Percentiles rank a stretch among this genome's conserved stretches.
Evolutionary conservation across 2,113 vertebrate species (phyloP).

Genomic region (Psophia crepitans): DNA sequence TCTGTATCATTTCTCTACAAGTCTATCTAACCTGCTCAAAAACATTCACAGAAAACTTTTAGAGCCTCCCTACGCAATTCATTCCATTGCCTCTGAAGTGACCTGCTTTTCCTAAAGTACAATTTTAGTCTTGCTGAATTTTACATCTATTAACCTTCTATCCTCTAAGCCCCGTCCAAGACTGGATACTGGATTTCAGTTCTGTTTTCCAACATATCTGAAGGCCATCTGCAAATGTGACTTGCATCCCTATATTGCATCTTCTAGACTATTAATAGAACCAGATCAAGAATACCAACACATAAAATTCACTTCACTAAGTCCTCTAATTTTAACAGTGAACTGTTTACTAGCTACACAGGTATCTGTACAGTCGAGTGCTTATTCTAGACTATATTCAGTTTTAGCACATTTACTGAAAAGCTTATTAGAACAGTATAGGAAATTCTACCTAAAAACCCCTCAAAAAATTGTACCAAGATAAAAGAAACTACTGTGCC

Average conservation of each 20-base stretch:
- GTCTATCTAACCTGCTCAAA: background rate
- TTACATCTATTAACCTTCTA: background rate
- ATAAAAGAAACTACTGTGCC: background rate
- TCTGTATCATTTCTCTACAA: background rate
- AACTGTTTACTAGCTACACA: background rate
- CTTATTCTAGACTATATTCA: background rate
- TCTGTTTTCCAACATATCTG: background rate
- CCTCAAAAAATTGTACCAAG: background rate
- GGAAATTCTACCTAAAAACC: background rate
- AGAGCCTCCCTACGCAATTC: background rate
- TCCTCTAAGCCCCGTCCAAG: background rate
- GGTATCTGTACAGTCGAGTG: background rate
- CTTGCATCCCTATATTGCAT: background rate
- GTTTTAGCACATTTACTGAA: background rate
- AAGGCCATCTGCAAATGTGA: background rate
- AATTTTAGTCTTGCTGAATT: background rate
- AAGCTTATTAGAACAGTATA: background rate
- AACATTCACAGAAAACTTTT: background rate
- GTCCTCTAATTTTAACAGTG: background rate
- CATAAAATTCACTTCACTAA: background rate
- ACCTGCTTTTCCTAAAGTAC: background rate
- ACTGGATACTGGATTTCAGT: background rate
- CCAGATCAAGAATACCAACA: background rate
- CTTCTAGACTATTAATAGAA: background rate
- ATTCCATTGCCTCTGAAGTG: background rate